These are phyloP conservation scores for Philotrypesis tridentata DNA, from an alignment of 1,140 invertebrate species.

Conservation along the genomic window DNA sequence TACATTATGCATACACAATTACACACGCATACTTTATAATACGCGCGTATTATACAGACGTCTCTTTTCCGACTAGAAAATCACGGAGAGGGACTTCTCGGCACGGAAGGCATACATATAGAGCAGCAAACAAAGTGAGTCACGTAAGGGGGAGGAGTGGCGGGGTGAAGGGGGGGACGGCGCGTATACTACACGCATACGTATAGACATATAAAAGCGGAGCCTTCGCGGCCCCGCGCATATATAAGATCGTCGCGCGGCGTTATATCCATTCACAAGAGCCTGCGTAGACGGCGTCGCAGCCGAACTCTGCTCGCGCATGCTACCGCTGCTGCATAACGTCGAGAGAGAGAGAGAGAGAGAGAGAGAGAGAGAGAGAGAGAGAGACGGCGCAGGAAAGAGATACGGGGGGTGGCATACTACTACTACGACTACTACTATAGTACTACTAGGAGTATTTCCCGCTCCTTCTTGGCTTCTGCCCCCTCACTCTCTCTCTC, in stretches of 20 bases:
- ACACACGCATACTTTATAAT: too few relatives aligned
- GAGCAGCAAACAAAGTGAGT: slow-evolving; percentile 1
- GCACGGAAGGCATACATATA: too few relatives aligned
- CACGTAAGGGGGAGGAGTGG: not conserved
- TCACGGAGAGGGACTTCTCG: too few relatives aligned
- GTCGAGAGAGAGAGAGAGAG: not conserved
- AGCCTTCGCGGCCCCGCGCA: not conserved
- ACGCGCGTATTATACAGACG: too few relatives aligned
- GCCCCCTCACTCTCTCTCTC: not conserved
- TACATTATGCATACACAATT: too few relatives aligned
- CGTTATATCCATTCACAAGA: slow-evolving; percentile 33
- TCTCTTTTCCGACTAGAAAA: not conserved
- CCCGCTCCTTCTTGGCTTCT: not conserved
- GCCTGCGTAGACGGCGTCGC: slow-evolving; percentile 26
- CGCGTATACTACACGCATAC: not conserved
- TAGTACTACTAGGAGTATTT: not conserved
- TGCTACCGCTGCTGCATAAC: not conserved
- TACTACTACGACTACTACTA: not conserved
- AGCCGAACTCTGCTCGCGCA: not conserved
- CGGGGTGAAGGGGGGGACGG: too few relatives aligned
- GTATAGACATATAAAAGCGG: too few relatives aligned
- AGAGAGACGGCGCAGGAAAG: not conserved
- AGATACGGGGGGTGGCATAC: not conserved
- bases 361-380: not conserved
- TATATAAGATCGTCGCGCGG: not conserved